These are phyloP conservation scores for Oscheius onirici DNA, from an alignment of 2,888 invertebrate genomes.

Conservation along the genomic window DNA sequence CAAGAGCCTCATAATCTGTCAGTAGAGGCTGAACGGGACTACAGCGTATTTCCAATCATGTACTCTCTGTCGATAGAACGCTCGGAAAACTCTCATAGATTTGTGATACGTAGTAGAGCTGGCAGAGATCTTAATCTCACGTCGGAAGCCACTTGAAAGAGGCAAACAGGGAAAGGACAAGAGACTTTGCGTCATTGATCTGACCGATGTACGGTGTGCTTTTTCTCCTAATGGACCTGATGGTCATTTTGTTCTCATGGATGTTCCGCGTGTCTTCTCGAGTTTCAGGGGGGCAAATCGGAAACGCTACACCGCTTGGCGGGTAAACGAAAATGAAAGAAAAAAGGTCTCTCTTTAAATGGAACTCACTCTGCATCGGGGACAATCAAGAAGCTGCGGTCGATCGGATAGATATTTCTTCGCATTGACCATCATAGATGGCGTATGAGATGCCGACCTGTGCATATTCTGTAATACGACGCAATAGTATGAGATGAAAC, in stretches of 20 bases:
- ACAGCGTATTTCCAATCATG: too few relatives aligned
- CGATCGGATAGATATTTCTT: constrained; percentile 69
- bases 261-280: constrained; percentile 27
- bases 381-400: constrained; percentile 68
- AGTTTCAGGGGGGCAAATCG: constrained; percentile 20
- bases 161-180: constrained; percentile 29
- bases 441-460: constrained; percentile 67
- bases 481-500: not conserved
- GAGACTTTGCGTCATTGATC: constrained; percentile 24
- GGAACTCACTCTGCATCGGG: constrained; percentile 61
- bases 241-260: not conserved
- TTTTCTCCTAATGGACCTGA: not conserved
- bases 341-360: not conserved
- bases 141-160: constrained; percentile 17
- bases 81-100: too few relatives aligned
- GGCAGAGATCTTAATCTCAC: not conserved
- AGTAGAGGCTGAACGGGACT: too few relatives aligned
- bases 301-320: constrained; percentile 21
- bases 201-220: constrained; percentile 11
- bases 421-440: constrained; percentile 69
- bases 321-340: constrained; percentile 1
- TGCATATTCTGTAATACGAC: not conserved
- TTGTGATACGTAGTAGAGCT: not conserved
- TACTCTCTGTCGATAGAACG: too few relatives aligned
- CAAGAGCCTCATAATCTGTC: too few relatives aligned